These are phyloP conservation scores for Bovichtus diacanthus DNA, from an alignment of 2,797 vertebrate genomes.

Conservation along the genomic window DNA sequence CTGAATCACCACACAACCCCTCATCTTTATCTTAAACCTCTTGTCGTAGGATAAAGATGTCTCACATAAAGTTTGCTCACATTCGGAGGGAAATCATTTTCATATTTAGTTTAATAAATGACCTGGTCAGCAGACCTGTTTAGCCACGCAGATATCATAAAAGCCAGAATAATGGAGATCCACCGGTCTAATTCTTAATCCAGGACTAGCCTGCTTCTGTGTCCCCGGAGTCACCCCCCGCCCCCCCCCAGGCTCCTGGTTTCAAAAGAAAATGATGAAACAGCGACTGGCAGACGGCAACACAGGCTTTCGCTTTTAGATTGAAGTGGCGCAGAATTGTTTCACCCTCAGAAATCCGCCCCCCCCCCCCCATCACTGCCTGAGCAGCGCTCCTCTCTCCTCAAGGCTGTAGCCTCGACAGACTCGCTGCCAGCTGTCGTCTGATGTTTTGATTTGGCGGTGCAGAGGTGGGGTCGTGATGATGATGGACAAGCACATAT, in stretches of 20 bases:
- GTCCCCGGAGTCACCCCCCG: constrained; percentile 9
- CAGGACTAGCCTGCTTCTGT: constrained; percentile 42
- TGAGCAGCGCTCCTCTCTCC: constrained; percentile 34
- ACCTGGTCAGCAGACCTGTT: background rate
- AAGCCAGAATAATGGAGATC: constrained; percentile 31
- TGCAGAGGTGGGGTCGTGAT: constrained; percentile 18
- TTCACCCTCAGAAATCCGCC: background rate
- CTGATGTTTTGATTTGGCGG: constrained; percentile 60
- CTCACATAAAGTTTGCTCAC: constrained; percentile 3
- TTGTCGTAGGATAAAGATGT: no score
- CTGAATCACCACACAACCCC: no score
- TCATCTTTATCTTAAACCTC: no score
- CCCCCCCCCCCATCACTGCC: constrained; percentile 21
- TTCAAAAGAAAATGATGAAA: constrained; percentile 34
- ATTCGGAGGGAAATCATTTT: background rate
- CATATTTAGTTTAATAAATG: background rate
- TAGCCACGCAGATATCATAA: constrained; percentile 6
- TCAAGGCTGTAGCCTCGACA: constrained; percentile 59
- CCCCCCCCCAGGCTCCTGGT: background rate
- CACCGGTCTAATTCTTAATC: constrained; percentile 41
- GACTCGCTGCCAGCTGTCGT: constrained; percentile 67
- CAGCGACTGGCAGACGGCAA: constrained; percentile 9
- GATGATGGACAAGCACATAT: constrained; percentile 44
- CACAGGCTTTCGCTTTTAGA: background rate
- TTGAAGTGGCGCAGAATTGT: background rate